Evolutionary conservation across 2,797 vertebrate genomes (phyloP), one percentile per base, ranked within the genome.

Genomic region (Anas capensis): DNA sequence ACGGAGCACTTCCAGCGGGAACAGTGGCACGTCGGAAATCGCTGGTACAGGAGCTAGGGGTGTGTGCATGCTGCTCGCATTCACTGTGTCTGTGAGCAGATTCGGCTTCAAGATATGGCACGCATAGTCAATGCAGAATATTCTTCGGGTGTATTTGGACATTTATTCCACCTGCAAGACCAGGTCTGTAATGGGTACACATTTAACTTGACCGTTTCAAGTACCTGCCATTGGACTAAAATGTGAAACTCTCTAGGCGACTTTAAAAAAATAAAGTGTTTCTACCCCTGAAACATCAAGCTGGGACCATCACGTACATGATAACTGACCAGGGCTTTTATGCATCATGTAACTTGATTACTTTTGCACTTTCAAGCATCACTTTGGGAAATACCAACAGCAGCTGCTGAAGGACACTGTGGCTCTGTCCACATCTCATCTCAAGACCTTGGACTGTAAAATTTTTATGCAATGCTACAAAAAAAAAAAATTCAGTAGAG

Each of bases 51-150:
- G 6, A 9, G 7, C 23, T 14, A 57, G 6, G 73, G 26, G 58
- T 16, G 5, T 14, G 12, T 13, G 10, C 8, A 7, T 24, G 40
- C 66, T 33, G 14, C 14, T 80, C 27, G 31, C 3, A 48, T 14
- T 56, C 51, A 64, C 17, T 23, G 20, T 4, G 70, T 42, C 82
- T 60, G 2, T 14, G 71, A 48, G 31, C 7, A 58, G 2, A 10
- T 24, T 51, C 60, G 60, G 34, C 48, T 60, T 76, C 70, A 82
- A 82, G 24, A 76, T 3, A 73, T 0, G 5, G 13, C 82, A 73
- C 1, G 2, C 3, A 34, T 0, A 58, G 46, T n/a, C 75, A 72
- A 2, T 0, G 0, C 3, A n/a, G 6, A 4, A 61, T 26, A 40
- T 58, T 48, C 36, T 77, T 64, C 44, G 57, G 9, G 72, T 80